Evolutionary conservation across 2,797 vertebrate genomes (phyloP).

Genomic region (Notolabrus celidotus): DNA sequence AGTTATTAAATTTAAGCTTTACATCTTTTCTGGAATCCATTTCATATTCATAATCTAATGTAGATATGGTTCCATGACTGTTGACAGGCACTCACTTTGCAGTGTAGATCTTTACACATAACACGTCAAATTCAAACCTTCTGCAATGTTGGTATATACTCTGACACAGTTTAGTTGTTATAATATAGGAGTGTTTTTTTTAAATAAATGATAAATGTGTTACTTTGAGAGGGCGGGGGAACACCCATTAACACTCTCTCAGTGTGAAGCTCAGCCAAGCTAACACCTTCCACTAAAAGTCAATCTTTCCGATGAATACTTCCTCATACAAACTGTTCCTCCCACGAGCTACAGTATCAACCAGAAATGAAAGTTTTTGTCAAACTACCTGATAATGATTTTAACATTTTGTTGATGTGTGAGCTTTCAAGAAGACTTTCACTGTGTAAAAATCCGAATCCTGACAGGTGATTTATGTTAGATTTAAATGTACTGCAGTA

Average conservation of each 20-base stretch:
- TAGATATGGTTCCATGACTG: too few relatives aligned
- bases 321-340: slow-evolving; percentile 35
- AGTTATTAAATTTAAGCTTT: too few relatives aligned
- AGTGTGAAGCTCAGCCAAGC: not conserved
- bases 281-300: not conserved
- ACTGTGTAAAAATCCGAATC: not conserved
- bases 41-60: too few relatives aligned
- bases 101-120: too few relatives aligned
- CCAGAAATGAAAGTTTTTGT: not conserved
- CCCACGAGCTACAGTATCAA: not conserved
- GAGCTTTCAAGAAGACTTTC: not conserved
- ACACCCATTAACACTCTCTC: not conserved
- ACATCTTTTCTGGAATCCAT: too few relatives aligned
- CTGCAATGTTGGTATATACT: too few relatives aligned
- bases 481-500: not conserved
- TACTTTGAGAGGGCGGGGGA: not conserved
- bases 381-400: not conserved
- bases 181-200: too few relatives aligned
- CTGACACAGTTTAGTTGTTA: too few relatives aligned
- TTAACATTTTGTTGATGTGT: not conserved
- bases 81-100: too few relatives aligned
- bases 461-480: not conserved
- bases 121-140: too few relatives aligned
- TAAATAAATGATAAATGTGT: not conserved
- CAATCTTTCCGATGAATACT: not conserved